phyloP scores from a whole-genome alignment of 2,797 vertebrate genomes.

The Poeciliopsis paucimaculata region DNA sequence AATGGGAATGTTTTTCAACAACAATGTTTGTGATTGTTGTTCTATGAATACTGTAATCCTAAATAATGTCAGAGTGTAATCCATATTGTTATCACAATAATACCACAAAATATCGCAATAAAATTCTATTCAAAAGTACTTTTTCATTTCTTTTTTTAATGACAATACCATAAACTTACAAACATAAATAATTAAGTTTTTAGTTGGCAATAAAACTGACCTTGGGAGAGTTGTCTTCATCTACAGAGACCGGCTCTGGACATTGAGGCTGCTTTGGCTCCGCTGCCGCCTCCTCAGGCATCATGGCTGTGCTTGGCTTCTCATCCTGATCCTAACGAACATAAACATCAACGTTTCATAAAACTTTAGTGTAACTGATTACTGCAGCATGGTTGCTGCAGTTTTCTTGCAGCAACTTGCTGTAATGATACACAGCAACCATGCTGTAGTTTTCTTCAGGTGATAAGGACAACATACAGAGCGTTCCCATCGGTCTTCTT shows the following conservation, averaged over 20 bases:
- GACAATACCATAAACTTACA: not conserved
- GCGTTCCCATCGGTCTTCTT: not conserved
- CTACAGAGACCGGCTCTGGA: slow-evolving; percentile 49
- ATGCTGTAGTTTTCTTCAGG: not conserved
- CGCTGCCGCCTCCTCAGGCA: slow-evolving; percentile 55
- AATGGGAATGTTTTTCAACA: too few relatives aligned
- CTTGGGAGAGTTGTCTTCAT: slow-evolving; percentile 61
- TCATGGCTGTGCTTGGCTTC: slow-evolving; percentile 49
- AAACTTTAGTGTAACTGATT: not conserved
- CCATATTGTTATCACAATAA: too few relatives aligned
- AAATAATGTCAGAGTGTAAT: too few relatives aligned
- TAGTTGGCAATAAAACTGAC: slow-evolving; percentile 34
- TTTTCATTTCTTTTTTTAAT: not conserved
- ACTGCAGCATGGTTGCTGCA: not conserved
- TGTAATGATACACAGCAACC: too few relatives aligned
- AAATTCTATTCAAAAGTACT: too few relatives aligned
- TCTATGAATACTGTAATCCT: too few relatives aligned
- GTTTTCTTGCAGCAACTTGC: too few relatives aligned
- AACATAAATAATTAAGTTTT: not conserved
- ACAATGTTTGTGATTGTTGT: too few relatives aligned
- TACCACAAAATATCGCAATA: too few relatives aligned
- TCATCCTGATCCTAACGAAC: slow-evolving; percentile 60
- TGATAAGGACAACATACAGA: not conserved
- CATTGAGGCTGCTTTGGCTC: slow-evolving; percentile 52
- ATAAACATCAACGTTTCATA: slow-evolving; percentile 28